Evolutionary conservation across 1,140 invertebrate species (phyloP), one percentile per base, ranked within the genome.

Genomic region (Drosophila murphyi): DNA sequence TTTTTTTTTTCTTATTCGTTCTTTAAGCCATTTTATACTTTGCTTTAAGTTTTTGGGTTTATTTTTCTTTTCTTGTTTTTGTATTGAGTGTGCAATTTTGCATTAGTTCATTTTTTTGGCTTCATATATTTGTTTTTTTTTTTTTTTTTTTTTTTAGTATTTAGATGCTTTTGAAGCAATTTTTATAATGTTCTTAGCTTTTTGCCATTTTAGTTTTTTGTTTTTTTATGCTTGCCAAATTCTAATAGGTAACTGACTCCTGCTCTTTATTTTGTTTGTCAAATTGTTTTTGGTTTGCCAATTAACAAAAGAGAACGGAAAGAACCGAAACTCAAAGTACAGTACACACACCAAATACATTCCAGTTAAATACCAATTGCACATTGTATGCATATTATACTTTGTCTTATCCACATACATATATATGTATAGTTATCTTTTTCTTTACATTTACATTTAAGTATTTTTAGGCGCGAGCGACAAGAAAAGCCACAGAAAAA

Each of bases 221-320:
- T 60, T 61, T 59, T 68, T 65, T 85, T 63, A 69, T 67, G 78
- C 72, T 87, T 88, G 80, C 80, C 81, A 86, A 89, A 81, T 90
- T 83, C 87, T 92, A 92, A 92, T 92, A 92, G 90, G 90, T 92
- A 92, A 92, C 90, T 92, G 90, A 92, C 90, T 92, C 90, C 90
- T 92, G 90, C 90, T 92, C 90, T 73, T 73, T 68, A 61, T 61
- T 67, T 62, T 48, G 20, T 75, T 91, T 78, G 65, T 82, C 80
- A 75, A 88, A 87, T 88, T 73, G 82, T 76, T 77, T 72, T 72
- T 90, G 72, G 74, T 76, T 87, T 90, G 80, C 82, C 82, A 90
- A 90, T 91, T 76, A 91, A 82, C 74, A 76, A 80, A 89, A 78
- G 62, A 77, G 71, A 82, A 68, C 72, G 63, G 59, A 70, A 85